These are phyloP conservation scores for Uromys caudimaculatus DNA, from an alignment of 2,797 vertebrate genomes.

Conservation along the genomic window DNA sequence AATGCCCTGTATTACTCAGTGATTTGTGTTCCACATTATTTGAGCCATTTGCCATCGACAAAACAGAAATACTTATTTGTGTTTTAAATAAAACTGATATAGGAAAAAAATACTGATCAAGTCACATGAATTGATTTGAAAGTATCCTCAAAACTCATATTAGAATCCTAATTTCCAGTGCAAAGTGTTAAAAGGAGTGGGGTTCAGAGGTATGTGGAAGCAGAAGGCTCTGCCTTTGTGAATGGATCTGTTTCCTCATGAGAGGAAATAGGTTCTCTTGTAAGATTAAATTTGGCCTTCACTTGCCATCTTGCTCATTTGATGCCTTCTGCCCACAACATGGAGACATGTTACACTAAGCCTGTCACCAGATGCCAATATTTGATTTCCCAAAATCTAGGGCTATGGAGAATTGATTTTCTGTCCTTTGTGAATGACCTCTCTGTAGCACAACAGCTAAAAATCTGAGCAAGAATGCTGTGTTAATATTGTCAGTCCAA, in stretches of 20 bases:
- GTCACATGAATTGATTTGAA: neutral
- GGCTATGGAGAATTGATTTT: neutral
- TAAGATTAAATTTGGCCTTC: neutral
- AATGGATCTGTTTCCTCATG: neutral
- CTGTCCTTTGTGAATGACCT: neutral
- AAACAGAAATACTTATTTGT: constrained; percentile 76
- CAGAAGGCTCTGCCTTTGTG: neutral
- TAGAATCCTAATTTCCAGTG: neutral
- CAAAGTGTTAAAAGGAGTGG: neutral
- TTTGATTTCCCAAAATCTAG: neutral
- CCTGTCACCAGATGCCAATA: neutral
- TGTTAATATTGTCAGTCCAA: neutral
- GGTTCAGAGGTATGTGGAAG: neutral
- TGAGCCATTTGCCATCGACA: constrained; percentile 66
- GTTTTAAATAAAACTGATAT: constrained; percentile 85
- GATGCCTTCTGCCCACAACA: neutral
- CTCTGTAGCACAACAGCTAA: neutral
- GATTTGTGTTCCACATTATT: constrained; percentile 71
- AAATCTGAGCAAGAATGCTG: neutral
- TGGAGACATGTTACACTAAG: neutral
- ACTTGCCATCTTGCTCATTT: neutral
- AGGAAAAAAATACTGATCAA: constrained; percentile 20
- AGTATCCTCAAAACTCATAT: neutral
- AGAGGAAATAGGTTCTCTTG: neutral
- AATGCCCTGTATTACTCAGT: constrained; percentile 83